phyloP scores from a whole-genome alignment of 1,140 invertebrate species.

The Drosophila ananassae region DNA sequence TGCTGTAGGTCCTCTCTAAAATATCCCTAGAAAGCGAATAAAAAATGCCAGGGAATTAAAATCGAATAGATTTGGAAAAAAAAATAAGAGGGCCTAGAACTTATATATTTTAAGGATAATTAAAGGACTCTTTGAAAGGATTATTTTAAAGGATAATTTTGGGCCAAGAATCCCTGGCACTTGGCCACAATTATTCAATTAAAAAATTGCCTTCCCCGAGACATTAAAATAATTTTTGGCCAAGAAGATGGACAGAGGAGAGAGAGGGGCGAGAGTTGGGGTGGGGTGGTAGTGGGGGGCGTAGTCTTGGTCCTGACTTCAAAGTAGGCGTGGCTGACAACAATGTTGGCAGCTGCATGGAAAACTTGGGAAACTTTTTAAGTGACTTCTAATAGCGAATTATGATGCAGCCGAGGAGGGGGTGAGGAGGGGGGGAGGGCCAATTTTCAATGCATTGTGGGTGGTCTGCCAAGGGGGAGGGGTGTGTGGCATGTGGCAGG shows the following conservation, averaged over 20 bases:
- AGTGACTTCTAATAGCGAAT: slow-evolving; percentile 81
- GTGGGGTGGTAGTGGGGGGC: neutral
- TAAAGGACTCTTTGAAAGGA: too few relatives aligned
- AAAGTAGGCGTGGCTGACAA: slow-evolving; percentile 61
- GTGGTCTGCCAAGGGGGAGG: neutral
- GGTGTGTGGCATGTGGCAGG: slow-evolving; percentile 11
- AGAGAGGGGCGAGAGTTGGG: neutral
- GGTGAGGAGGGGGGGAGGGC: neutral
- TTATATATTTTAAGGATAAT: too few relatives aligned
- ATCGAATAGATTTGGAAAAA: too few relatives aligned
- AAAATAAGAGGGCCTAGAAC: too few relatives aligned
- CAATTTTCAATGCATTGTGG: slow-evolving; percentile 62
- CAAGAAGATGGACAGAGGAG: too few relatives aligned
- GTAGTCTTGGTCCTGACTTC: neutral
- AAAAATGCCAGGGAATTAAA: too few relatives aligned
- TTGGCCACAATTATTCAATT: slow-evolving; percentile 50
- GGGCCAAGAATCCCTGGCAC: slow-evolving; percentile 5
- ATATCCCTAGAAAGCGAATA: too few relatives aligned
- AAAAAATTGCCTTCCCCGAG: slow-evolving; percentile 31
- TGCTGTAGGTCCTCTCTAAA: too few relatives aligned
- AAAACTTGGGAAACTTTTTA: slow-evolving; percentile 78
- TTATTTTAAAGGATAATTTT: neutral
- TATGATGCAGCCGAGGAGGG: slow-evolving; percentile 58
- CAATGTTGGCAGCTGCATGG: slow-evolving; percentile 77
- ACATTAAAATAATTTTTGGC: slow-evolving; percentile 61